Base-by-base conservation (phyloP, 2,888 invertebrate species). In the Meteorus colon region DNA sequence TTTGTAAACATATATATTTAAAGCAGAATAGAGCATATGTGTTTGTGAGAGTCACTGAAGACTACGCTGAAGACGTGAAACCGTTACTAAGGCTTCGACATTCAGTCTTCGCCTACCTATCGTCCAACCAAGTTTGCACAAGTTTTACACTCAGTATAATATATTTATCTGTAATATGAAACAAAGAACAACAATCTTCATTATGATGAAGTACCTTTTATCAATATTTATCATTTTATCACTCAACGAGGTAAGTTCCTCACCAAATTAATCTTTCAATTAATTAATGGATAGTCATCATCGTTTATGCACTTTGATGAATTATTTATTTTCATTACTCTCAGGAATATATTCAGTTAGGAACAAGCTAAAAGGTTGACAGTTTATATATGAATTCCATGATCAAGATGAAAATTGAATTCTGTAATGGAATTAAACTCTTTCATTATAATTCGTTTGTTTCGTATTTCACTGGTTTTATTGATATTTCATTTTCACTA, bases 81-180 rank as follows among this genome's bases (percentile, higher is more conserved):
- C 88, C 88, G 88, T 88, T 88, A 88, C 82, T 81, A 79, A 84
- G 84, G 82, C 85, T 84, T 86, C 84, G 81, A 85, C 73, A 67
- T 62, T 82, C 88, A 88, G 88, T 88, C 85, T 84, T 79, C 82
- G 81, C 80, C 82, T 78, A 81, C 82, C 85, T 78, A 82, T 81
- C 86, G 84, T 68, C 76, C 79, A 71, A 83, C 82, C 81, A 83
- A 83, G 81, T 81, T 31, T 45, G 29, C 29, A 63, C 37, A 27
- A 48, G 6, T 19, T 65, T 79, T 74, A 69, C 55, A 14, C 29
- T 41, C 62, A 41, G 41, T 41, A 41, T 41, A 41, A 41, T 31
- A 16, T 16, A 60, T 16, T 16, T 62, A 62, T 37, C 37, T 41
- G 19, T n/a, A 12, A 41, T 19, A 19, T 31, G n/a, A 16, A 69